A percentile compares a stretch with the other conserved stretches of the same genome.
Evolutionary conservation across 2,888 invertebrate genomes (phyloP).

Genomic region (Sinotaia quadrata): DNA sequence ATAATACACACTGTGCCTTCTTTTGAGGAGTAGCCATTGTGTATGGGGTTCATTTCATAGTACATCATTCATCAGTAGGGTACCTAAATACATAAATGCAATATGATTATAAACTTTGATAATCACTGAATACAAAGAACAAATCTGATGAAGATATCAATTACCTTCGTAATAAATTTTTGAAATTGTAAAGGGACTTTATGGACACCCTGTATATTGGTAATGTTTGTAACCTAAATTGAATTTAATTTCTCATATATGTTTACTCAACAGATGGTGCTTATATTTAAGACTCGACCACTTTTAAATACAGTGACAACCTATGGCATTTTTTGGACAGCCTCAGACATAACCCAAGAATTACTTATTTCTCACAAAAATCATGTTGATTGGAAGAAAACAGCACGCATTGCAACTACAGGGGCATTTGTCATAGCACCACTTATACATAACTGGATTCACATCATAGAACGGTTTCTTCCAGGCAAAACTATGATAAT

Average conservation of each 20-base stretch:
- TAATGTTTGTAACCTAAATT: too few species aligned
- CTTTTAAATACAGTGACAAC: slow-evolving; percentile 40
- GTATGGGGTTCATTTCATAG: too few species aligned
- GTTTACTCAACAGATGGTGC: neutral
- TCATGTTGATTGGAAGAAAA: slow-evolving; percentile 41
- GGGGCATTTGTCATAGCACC: slow-evolving; percentile 49
- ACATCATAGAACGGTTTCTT: slow-evolving; percentile 38
- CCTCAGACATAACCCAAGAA: slow-evolving; percentile 43
- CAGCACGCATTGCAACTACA: slow-evolving; percentile 40
- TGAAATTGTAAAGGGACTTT: too few species aligned
- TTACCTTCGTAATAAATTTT: too few species aligned
- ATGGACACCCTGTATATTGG: too few species aligned
- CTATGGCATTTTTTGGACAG: slow-evolving; percentile 40
- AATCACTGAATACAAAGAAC: too few species aligned
- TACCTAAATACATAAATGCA: too few species aligned
- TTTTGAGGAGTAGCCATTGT: too few species aligned
- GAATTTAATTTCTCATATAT: neutral
- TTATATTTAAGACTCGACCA: slow-evolving; percentile 23
- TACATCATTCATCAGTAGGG: too few species aligned
- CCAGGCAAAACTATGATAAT: slow-evolving; percentile 38
- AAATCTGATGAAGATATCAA: too few species aligned
- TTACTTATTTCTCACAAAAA: slow-evolving; percentile 30
- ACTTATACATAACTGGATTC: slow-evolving; percentile 47
- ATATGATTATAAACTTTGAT: too few species aligned
- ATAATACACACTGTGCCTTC: too few species aligned